phyloP scores from a whole-genome alignment of 2,113 vertebrate species.

The Scartelaos histophorus region DNA sequence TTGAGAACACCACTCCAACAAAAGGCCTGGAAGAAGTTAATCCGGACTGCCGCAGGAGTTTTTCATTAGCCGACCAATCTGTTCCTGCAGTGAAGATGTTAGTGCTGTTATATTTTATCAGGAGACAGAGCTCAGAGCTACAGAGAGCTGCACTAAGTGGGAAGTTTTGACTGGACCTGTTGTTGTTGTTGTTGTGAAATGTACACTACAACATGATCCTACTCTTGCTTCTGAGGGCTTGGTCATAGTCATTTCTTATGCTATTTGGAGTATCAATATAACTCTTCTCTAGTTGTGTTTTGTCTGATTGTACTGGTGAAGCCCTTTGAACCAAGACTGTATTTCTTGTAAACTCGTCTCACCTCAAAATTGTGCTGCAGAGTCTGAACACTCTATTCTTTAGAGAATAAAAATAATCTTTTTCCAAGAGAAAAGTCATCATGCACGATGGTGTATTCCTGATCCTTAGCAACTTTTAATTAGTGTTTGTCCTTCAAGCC shows the following conservation, averaged over 20 bases:
- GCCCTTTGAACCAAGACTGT: not conserved
- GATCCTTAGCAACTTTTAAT: conserved; percentile 85
- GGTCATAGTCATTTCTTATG: too few relatives aligned
- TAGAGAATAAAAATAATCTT: conserved; percentile 61
- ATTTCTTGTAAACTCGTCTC: not conserved
- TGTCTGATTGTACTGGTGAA: not conserved
- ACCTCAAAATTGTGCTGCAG: not conserved
- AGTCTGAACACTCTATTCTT: not conserved
- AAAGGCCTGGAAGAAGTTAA: conserved; percentile 66
- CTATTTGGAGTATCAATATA: not conserved
- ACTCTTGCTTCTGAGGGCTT: not conserved
- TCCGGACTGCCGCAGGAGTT: conserved; percentile 64
- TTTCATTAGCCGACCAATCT: conserved; percentile 70
- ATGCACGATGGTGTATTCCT: conserved; percentile 65
- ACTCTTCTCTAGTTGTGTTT: not conserved
- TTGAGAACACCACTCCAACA: conserved; percentile 59
- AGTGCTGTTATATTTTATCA: conserved; percentile 65
- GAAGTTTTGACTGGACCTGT: conserved; percentile 42
- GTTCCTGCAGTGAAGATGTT: conserved; percentile 66
- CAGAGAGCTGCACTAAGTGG: conserved; percentile 50
- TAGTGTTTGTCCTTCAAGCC: conserved; percentile 89
- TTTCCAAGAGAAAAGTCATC: conserved; percentile 58
- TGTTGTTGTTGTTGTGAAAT: conserved; percentile 24
- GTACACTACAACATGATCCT: not conserved
- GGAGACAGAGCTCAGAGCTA: conserved; percentile 46